phyloP scores from a whole-genome alignment of 53 echinoderm and acorn worm species.

The Hippasteria phrygiana region DNA sequence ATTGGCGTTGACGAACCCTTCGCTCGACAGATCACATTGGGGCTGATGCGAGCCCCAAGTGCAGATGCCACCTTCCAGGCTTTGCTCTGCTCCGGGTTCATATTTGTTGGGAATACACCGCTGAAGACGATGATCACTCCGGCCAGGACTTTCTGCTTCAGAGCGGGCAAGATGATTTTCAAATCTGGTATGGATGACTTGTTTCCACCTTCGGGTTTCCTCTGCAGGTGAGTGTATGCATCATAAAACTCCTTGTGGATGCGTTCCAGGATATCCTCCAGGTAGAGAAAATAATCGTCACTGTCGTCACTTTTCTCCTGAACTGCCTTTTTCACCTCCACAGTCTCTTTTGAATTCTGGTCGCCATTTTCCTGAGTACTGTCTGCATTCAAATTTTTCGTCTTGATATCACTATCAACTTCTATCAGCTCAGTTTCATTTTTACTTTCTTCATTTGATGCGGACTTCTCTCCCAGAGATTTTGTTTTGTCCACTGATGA shows the following conservation, averaged over 20 bases:
- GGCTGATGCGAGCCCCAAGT: conserved; percentile 84
- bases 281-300: conserved; percentile 92
- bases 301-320: conserved; percentile 51
- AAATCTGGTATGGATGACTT: conserved; percentile 76
- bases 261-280: conserved; percentile 82
- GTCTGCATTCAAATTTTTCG: conserved; percentile 5
- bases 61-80: conserved; percentile 92
- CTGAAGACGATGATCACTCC: conserved; percentile 89
- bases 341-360: conserved; percentile 11
- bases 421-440: neutral
- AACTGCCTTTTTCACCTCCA: conserved; percentile 7
- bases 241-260: conserved; percentile 85
- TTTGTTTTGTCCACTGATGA: conserved; percentile 34
- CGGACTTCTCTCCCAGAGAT: neutral
- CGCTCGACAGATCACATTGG: conserved; percentile 66
- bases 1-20: conserved; percentile 69
- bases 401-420: neutral
- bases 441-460: neutral
- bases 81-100: conserved; percentile 94
- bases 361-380: conserved; percentile 52
- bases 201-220: conserved; percentile 24
- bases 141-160: conserved; percentile 77
- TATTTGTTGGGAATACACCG: conserved; percentile 94
- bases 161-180: conserved; percentile 82
- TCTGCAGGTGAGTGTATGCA: conserved; percentile 67